These are phyloP conservation scores for Scaptomyza montana DNA, from an alignment of 1,140 invertebrate genomes.

Conservation along the genomic window DNA sequence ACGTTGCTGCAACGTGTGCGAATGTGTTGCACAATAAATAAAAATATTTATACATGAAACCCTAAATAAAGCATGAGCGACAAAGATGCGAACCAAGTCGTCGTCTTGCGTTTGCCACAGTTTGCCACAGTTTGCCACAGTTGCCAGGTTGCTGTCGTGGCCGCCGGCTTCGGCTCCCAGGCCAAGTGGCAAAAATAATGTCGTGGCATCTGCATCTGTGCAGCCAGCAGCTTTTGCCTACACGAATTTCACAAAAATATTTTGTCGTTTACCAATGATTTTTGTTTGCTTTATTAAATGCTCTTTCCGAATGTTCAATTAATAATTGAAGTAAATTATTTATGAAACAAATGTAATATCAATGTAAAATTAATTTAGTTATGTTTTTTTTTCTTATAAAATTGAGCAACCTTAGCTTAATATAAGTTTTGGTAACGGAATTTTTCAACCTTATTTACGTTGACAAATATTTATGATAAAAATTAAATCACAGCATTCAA, in stretches of 20 bases:
- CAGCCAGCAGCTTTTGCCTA: constrained; percentile 69
- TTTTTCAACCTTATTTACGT: too few species aligned
- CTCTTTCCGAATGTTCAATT: too few species aligned
- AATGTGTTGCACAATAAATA: constrained; percentile 83
- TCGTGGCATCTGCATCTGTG: constrained; percentile 80
- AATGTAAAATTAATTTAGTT: too few species aligned
- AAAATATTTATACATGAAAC: constrained; percentile 83
- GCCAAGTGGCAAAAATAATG: constrained; percentile 81
- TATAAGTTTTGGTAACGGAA: too few species aligned
- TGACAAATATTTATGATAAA: too few species aligned
- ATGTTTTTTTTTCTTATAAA: too few species aligned
- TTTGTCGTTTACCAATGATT: constrained; percentile 25
- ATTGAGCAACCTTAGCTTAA: too few species aligned
- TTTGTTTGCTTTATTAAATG: background rate
- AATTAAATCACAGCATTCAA: too few species aligned
- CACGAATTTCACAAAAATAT: constrained; percentile 57
- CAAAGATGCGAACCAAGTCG: constrained; percentile 77
- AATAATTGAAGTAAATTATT: too few species aligned
- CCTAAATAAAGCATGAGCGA: constrained; percentile 81
- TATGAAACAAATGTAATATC: too few species aligned
- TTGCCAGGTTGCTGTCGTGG: constrained; percentile 33
- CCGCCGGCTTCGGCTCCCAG: constrained; percentile 54
- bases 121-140: constrained; percentile 15
- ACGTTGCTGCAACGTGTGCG: constrained; percentile 67
- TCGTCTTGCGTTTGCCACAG: constrained; percentile 28